Conservation (phyloP, 1,140 invertebrate genomes). For the Drosophila repletoides region DNA sequence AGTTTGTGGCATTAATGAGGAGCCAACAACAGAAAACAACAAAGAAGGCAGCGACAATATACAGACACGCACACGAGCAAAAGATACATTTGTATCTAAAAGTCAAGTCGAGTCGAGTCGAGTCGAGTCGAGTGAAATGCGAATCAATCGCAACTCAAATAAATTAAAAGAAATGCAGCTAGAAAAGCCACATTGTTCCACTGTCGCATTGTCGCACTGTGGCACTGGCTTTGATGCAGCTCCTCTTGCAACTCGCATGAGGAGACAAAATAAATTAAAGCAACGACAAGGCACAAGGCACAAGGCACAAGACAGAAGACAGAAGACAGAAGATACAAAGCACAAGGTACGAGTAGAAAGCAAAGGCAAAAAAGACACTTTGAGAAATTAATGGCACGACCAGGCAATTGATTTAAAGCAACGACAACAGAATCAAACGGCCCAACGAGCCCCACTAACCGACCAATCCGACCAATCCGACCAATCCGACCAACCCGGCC, state of each 20-base stretch:
- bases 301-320: conserved; percentile 18
- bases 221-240: conserved; percentile 21
- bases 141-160: conserved; percentile 52
- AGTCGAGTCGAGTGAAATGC: conserved; percentile 7
- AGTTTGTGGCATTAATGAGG: conserved; percentile 38
- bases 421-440: conserved; percentile 19
- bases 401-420: conserved; percentile 51
- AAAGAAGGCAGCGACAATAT: neutral
- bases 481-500: conserved; percentile 3
- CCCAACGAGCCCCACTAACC: conserved; percentile 4
- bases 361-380: conserved; percentile 30
- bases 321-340: neutral
- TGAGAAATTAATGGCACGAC: conserved; percentile 56
- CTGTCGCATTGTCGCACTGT: conserved; percentile 12
- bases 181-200: conserved; percentile 42
- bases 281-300: conserved; percentile 38
- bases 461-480: conserved; percentile 7
- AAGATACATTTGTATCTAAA: conserved; percentile 26
- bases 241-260: conserved; percentile 45
- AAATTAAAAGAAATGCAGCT: conserved; percentile 69
- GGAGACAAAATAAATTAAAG: conserved; percentile 69
- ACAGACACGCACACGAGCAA: neutral
- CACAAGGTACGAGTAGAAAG: conserved; percentile 3
- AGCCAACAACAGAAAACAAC: conserved; percentile 22
- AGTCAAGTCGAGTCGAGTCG: conserved; percentile 10